Evolutionary conservation across 2,888 invertebrate genomes (phyloP), one percentile per base, ranked within the genome.

Genomic region (Scaptomyza cyrtandrae): DNA sequence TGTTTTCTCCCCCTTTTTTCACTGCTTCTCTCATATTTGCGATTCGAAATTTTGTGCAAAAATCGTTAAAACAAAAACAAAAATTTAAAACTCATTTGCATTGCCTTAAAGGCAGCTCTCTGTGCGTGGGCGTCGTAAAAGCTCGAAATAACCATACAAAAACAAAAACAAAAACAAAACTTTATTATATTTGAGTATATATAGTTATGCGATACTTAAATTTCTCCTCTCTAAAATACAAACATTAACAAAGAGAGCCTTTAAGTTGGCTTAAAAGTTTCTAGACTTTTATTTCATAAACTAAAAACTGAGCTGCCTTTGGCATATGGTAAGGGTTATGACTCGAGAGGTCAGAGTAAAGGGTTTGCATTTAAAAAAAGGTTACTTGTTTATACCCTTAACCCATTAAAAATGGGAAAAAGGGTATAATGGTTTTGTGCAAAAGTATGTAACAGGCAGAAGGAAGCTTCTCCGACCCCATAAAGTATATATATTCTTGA

Each of bases 11-110:
- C 37, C 6, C 10, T 6, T n/a, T 37, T 13, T 13, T 13, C 35
- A n/a, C 37, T 4, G 19, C 29, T 62, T 16, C 27, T 11, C 11
- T 48, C 14, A 9, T 27, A 31, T 63, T 37, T 27, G 37, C 37
- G 39, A 35, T 33, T 52, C 41, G 31, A 44, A 54, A 55, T 41
- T 54, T 60, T 65, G 43, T 49, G 46, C 58, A 69, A 46, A 70
- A 43, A 35, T 33, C 27, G 41, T 48, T 27, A 31, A 58, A 55
- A 58, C 39, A 66, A 66, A 71, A n/a, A n/a, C n/a, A n/a, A n/a
- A n/a, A n/a, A 44, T 14, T 53, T 35, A 13, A 52, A 60, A 44
- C 67, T 71, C 71, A 75, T 75, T 75, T 75, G 74, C 74, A 75
- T 75, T 43, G 64, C 43, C 46, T 64, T 64, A 43, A 63, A 73